These are phyloP conservation scores for Acanthosepion pharaonis DNA, from an alignment of 2,888 invertebrate genomes.

Conservation along the genomic window DNA sequence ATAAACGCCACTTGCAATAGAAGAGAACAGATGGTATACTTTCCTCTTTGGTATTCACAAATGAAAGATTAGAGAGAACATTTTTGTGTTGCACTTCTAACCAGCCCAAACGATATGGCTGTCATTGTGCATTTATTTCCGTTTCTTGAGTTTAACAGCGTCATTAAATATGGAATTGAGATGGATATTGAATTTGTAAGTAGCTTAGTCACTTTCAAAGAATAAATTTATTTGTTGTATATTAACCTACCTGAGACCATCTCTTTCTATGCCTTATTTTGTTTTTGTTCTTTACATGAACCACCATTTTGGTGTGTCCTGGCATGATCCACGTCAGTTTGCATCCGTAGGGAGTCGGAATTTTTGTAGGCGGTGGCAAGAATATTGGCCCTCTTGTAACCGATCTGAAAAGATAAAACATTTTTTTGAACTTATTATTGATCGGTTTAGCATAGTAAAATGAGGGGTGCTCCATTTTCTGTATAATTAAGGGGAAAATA, in stretches of 20 bases:
- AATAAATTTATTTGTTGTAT: not conserved
- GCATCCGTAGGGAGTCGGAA: slow-evolving; percentile 97
- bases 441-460: not conserved
- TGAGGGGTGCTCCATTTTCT: no score
- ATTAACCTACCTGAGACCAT: slow-evolving; percentile 90
- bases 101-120: no score
- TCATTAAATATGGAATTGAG: no score
- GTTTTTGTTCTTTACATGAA: slow-evolving; percentile 96
- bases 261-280: slow-evolving; percentile 98
- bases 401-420: slow-evolving; percentile 73
- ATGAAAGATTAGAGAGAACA: no score
- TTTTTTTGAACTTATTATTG: not conserved
- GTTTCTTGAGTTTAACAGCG: no score
- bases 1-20: no score
- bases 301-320: slow-evolving; percentile 96
- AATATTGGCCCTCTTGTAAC: slow-evolving; percentile 93
- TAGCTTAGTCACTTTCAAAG: not conserved
- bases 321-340: slow-evolving; percentile 94
- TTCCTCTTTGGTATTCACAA: no score
- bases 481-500: no score
- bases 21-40: no score
- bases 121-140: no score
- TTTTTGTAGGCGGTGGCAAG: slow-evolving; percentile 92
- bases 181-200: not conserved
- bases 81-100: no score